Conservation (phyloP, 2,113 vertebrate genomes). For the Istiophorus platypterus region DNA sequence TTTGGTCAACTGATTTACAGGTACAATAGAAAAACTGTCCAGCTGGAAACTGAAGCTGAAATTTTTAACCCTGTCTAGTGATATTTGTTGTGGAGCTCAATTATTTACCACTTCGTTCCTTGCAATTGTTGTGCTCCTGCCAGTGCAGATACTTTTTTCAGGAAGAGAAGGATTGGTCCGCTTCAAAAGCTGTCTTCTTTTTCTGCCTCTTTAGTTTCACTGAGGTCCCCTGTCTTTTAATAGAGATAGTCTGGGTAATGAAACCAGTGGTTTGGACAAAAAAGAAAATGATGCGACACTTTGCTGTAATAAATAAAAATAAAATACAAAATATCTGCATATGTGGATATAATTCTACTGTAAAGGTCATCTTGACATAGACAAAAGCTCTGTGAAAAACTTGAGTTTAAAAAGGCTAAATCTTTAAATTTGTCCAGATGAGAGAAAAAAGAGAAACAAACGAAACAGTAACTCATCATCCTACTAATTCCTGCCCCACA, state of each 20-base stretch:
- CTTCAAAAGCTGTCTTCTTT: slow-evolving; percentile 23
- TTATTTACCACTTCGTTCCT: slow-evolving; percentile 56
- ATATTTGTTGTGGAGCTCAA: slow-evolving; percentile 42
- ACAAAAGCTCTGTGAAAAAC: slow-evolving; percentile 4
- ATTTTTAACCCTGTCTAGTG: slow-evolving; percentile 10
- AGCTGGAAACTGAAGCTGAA: slow-evolving; percentile 3
- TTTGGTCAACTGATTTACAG: background rate
- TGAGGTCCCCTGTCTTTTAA: slow-evolving; percentile 43
- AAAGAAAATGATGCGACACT: slow-evolving; percentile 1
- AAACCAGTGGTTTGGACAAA: slow-evolving; percentile 1
- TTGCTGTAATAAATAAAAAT: background rate
- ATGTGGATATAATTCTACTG: background rate
- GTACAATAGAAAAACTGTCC: background rate
- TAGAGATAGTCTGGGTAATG: slow-evolving; percentile 27
- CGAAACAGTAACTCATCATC: slow-evolving; percentile 57
- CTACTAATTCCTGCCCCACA: slow-evolving; percentile 50
- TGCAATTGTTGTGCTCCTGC: slow-evolving; percentile 45
- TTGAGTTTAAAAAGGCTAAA: slow-evolving; percentile 17
- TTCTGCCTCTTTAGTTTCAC: slow-evolving; percentile 23
- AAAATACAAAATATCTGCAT: background rate
- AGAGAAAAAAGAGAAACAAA: slow-evolving; percentile 11
- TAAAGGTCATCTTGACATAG: background rate
- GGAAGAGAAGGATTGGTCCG: slow-evolving; percentile 33
- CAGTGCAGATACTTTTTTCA: slow-evolving; percentile 43
- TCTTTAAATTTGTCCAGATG: slow-evolving; percentile 8